Base-by-base conservation (phyloP, 2,888 invertebrate genomes). In the Torymus tubicola region DNA sequence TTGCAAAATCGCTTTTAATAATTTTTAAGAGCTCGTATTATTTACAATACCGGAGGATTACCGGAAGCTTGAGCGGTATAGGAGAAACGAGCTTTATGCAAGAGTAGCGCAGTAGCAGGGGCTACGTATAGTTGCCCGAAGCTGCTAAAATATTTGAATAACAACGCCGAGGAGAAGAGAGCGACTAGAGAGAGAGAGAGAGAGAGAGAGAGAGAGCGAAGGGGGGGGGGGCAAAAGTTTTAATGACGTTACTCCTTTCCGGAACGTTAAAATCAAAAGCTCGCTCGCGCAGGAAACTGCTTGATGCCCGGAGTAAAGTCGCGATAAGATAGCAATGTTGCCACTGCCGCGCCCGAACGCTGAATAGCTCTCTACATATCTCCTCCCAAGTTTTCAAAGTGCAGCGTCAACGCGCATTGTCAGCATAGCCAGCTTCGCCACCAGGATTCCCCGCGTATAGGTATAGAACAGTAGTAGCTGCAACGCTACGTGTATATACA, bases 191-290 rank as follows among this genome's bases (percentile, higher is more conserved):
- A 31, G 31, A 3, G 31, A 31, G 31, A 4, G 5, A 5, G 31
- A n/a, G n/a, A 31, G 3, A 4, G 31, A 31, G 31, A 3, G 31
- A 31, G 31, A 4, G 5, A 5, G 31, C n/a, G n/a, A n/a, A n/a
- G 64, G 50, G 16, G 5, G 13, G 12, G 13, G 24, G 72, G 31
- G 70, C 57, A 65, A 81, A 81, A 81, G 70, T 77, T 81, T 78
- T 81, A 78, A 81, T 78, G 73, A 78, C 70, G 61, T 74, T 77
- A 78, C 73, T 78, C 70, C 73, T 81, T 81, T 68, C 78, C 60
- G 74, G 58, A 68, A 67, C 73, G 73, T 68, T 70, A 42, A 69
- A 81, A 78, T 81, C 78, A 77, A 74, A 81, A 78, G 72, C 70
- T 16, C 50, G 31, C 50, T 61, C 24, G 2, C n/a, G 21, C 21